Conservation (phyloP, 1,140 invertebrate species). For the Lamellibrachia luymesi region DNA sequence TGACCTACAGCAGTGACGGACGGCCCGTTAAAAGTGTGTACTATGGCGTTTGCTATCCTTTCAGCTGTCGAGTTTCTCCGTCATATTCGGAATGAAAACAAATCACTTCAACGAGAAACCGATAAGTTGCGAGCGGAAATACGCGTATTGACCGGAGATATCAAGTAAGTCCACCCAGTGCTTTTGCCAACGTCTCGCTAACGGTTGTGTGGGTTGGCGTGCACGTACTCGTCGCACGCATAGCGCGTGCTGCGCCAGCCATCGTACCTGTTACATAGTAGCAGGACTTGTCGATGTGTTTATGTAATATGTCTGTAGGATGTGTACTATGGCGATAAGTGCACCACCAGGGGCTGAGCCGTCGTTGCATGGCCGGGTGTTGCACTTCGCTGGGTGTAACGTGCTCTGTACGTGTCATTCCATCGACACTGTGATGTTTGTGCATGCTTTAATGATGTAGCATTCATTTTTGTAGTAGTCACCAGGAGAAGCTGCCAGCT, state of each 20-base stretch:
- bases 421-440: not conserved
- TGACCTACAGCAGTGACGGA: conserved; percentile 24
- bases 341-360: not conserved
- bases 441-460: not conserved
- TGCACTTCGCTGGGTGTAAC: not conserved
- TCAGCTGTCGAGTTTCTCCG: conserved; percentile 82
- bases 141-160: conserved; percentile 82
- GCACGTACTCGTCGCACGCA: conserved; percentile 24
- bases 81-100: conserved; percentile 78
- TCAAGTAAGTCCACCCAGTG: conserved; percentile 66
- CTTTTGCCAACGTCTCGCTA: conserved; percentile 12
- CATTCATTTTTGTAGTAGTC: conserved; percentile 53
- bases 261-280: conserved; percentile 15
- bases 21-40: conserved; percentile 38
- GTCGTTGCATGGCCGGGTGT: not conserved
- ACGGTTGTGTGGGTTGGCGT: conserved; percentile 1
- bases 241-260: not conserved
- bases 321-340: not conserved
- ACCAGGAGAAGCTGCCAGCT: conserved; percentile 86
- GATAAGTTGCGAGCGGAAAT: conserved; percentile 72
- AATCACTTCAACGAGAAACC: conserved; percentile 83
- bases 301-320: not conserved
- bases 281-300: not conserved
- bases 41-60: conserved; percentile 40
- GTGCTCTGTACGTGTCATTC: not conserved